These are phyloP conservation scores for Bufo bufo DNA, from an alignment of 2,113 vertebrate genomes.

Conservation along the genomic window DNA sequence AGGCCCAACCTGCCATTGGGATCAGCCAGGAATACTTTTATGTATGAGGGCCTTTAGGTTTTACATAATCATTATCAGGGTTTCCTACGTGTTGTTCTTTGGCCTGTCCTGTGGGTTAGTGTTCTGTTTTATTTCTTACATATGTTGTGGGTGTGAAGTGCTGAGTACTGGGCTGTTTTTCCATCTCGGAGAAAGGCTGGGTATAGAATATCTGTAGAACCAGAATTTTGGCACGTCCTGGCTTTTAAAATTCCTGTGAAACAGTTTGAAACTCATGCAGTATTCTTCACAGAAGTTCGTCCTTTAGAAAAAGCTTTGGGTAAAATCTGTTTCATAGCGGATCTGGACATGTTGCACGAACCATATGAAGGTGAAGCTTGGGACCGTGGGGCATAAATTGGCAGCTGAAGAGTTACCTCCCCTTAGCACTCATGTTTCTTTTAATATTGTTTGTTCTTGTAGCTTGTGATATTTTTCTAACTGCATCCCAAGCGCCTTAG, in stretches of 20 bases:
- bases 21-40: too few relatives aligned
- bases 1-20: too few relatives aligned
- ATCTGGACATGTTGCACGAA: neutral
- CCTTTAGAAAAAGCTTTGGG: neutral
- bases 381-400: neutral
- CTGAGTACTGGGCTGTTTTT: neutral
- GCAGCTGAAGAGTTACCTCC: neutral
- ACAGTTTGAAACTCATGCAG: neutral
- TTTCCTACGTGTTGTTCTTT: neutral
- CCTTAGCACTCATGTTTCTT: neutral
- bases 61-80: too few relatives aligned
- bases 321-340: neutral
- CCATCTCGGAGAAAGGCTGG: neutral
- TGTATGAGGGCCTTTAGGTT: too few relatives aligned
- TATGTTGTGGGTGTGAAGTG: neutral
- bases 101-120: neutral
- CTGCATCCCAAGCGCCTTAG: slow-evolving; percentile 31
- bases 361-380: neutral
- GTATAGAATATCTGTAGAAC: neutral
- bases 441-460: slow-evolving; percentile 34
- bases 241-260: neutral
- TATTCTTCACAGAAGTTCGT: neutral
- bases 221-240: neutral
- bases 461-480: neutral
- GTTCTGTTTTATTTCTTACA: slow-evolving; percentile 25